phyloP scores from a whole-genome alignment of 1,140 invertebrate species.

The Drosophila hydei region DNA sequence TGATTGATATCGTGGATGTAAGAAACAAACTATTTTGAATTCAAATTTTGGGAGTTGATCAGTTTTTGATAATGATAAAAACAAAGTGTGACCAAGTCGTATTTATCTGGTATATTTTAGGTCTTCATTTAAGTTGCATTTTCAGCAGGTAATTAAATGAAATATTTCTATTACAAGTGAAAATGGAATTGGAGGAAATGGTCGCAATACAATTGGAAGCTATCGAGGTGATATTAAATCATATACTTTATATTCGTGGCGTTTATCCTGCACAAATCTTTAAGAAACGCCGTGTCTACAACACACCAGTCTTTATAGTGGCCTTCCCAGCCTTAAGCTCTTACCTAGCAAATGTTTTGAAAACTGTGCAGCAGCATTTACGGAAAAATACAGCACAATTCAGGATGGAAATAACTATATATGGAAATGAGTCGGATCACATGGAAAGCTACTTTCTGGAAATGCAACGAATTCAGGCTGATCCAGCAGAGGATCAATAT shows the following conservation, averaged over 20 bases:
- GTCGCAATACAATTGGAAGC: slow-evolving; percentile 68
- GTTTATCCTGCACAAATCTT: slow-evolving; percentile 78
- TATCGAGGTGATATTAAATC: slow-evolving; percentile 73
- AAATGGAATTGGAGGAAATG: slow-evolving; percentile 51
- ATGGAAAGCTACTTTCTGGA: slow-evolving; percentile 59
- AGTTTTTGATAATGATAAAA: too few species aligned
- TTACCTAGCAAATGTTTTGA: slow-evolving; percentile 63
- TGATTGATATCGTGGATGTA: too few species aligned
- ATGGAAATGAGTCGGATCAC: slow-evolving; percentile 37
- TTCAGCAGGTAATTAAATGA: slow-evolving; percentile 1
- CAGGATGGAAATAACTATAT: slow-evolving; percentile 62
- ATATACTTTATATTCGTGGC: slow-evolving; percentile 70
- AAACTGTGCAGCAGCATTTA: slow-evolving; percentile 51
- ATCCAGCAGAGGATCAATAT: slow-evolving; percentile 30
- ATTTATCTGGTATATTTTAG: slow-evolving; percentile 11
- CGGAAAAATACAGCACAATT: slow-evolving; percentile 32
- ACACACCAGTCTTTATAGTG: slow-evolving; percentile 68
- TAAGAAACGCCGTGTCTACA: slow-evolving; percentile 68
- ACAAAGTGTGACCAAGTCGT: not conserved
- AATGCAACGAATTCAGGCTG: slow-evolving; percentile 5
- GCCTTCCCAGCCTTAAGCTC: slow-evolving; percentile 71
- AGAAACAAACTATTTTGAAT: not conserved
- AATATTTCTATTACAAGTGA: slow-evolving; percentile 16
- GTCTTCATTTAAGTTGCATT: not conserved
- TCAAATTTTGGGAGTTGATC: not conserved